phyloP scores from a whole-genome alignment of 2,113 vertebrate genomes.

The Ornithorhynchus anatinus region DNA sequence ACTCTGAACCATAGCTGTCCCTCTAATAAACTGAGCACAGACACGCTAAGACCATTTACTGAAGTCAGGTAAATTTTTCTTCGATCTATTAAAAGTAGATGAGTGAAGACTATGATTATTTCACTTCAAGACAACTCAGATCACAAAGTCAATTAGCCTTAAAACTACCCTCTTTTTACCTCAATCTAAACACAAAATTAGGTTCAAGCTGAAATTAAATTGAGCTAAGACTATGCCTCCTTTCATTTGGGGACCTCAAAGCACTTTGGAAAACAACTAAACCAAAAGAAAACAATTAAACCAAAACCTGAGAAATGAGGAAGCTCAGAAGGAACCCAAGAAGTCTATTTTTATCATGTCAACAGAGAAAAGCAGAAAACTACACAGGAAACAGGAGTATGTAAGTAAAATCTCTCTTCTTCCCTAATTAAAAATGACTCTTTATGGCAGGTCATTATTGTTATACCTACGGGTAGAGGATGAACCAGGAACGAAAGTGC shows the following conservation, averaged over 20 bases:
- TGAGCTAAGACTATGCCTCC: too few species aligned
- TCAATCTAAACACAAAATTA: slow-evolving; percentile 9
- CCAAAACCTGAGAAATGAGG: too few species aligned
- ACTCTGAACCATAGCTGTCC: background rate
- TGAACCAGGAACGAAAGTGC: background rate
- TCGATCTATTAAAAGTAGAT: slow-evolving; percentile 2
- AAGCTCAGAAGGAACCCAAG: too few species aligned
- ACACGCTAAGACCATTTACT: background rate
- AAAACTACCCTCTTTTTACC: background rate
- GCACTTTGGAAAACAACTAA: too few species aligned
- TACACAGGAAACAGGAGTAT: too few species aligned
- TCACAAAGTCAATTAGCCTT: background rate
- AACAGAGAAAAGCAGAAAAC: too few species aligned
- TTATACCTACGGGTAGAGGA: background rate
- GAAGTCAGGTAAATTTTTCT: background rate
- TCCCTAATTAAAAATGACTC: slow-evolving; percentile 1
- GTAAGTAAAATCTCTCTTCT: slow-evolving; percentile 1
- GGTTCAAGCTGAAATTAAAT: background rate
- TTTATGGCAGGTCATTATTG: background rate
- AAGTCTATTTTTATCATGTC: too few species aligned
- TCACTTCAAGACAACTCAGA: background rate
- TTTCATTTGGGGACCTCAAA: too few species aligned
- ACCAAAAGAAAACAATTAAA: too few species aligned
- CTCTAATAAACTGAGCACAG: background rate
- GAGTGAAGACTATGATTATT: background rate